phyloP scores from a whole-genome alignment of 2,113 vertebrate species.

The Strix aluco region DNA sequence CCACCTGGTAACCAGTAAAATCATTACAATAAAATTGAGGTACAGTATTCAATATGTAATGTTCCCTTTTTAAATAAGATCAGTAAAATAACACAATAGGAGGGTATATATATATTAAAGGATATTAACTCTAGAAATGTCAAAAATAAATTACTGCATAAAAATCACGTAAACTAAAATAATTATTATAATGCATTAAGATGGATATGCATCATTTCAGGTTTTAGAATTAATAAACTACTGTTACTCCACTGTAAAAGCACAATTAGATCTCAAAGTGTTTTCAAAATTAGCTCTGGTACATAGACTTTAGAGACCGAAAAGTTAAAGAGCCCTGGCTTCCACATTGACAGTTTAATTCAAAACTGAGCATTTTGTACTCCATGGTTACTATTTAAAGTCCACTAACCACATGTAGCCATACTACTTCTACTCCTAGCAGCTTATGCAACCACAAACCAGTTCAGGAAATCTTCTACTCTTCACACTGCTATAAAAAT shows the following conservation, averaged over 20 bases:
- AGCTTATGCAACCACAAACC: constrained; percentile 28
- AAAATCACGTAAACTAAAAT: constrained; percentile 60
- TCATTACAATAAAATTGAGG: constrained; percentile 85
- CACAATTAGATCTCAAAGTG: constrained; percentile 5
- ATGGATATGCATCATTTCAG: constrained; percentile 60
- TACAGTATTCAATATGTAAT: constrained; percentile 80
- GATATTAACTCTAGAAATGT: constrained; percentile 67
- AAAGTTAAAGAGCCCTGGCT: not conserved
- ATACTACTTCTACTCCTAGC: constrained; percentile 3
- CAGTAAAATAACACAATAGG: constrained; percentile 73
- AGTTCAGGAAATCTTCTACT: constrained; percentile 26
- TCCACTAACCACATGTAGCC: not conserved
- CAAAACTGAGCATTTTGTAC: not conserved
- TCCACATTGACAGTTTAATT: not conserved
- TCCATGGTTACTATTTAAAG: constrained; percentile 14
- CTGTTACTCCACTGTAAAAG: not conserved
- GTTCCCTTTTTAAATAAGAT: constrained; percentile 78
- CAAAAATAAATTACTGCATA: constrained; percentile 44
- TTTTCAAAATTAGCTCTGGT: not conserved
- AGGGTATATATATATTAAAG: constrained; percentile 50
- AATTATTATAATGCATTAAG: constrained; percentile 55
- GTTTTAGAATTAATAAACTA: constrained; percentile 27
- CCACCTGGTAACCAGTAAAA: constrained; percentile 90
- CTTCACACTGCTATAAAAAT: constrained; percentile 37
- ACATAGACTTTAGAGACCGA: not conserved